Evolutionary conservation across 2,797 vertebrate species (phyloP).

Genomic region (Alectoris magna): DNA sequence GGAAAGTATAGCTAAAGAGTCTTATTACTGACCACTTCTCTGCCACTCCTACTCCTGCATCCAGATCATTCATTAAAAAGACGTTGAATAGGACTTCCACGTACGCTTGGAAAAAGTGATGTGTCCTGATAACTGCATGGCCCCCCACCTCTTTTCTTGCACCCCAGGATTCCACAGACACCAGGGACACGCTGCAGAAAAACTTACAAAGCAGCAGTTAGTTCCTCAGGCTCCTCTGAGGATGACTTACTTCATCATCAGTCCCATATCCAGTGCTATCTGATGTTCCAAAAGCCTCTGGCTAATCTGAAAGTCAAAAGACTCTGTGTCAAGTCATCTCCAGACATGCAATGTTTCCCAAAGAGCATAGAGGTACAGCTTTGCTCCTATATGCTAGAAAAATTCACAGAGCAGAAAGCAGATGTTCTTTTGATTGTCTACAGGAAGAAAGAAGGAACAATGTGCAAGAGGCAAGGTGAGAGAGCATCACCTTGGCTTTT

Average conservation of each 20-base stretch:
- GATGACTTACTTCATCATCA: neutral
- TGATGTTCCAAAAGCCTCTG: neutral
- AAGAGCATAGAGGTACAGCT: neutral
- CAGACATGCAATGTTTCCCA: neutral
- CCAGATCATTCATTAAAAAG: neutral
- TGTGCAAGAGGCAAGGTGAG: neutral
- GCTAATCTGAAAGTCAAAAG: neutral
- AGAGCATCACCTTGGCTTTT: accelerated
- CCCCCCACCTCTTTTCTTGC: neutral
- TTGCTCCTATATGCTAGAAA: neutral
- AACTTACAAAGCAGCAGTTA: neutral
- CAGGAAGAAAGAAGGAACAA: neutral
- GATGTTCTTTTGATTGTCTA: neutral
- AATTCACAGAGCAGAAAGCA: neutral
- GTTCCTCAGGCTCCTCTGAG: neutral
- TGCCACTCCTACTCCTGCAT: no score
- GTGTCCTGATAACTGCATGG: neutral
- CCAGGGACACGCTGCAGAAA: neutral
- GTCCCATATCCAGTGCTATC: neutral
- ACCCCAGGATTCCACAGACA: neutral
- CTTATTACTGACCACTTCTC: neutral
- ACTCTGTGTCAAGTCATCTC: neutral
- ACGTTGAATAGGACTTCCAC: neutral
- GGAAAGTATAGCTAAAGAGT: neutral
- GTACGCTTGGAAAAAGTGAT: neutral